These are phyloP conservation scores for Catotricha subobsoleta DNA, from an alignment of 2,888 invertebrate genomes.

Conservation along the genomic window DNA sequence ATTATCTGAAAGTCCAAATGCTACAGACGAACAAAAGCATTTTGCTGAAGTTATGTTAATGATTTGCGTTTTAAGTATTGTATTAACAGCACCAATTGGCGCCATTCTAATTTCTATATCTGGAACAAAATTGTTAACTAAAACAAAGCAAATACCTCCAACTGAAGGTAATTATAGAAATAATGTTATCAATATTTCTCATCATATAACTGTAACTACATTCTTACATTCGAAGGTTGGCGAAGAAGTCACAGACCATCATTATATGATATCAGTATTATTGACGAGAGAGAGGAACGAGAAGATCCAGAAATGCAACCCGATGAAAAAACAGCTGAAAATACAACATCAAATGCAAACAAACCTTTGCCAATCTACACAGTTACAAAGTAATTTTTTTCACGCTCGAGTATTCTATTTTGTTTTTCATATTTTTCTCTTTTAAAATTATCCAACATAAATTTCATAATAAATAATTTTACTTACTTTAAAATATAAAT, in stretches of 20 bases:
- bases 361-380: conserved; percentile 11
- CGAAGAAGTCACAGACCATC: conserved; percentile 64
- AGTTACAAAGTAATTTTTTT: conserved; percentile 13
- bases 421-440: no score
- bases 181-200: neutral
- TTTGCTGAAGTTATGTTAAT: conserved; percentile 58
- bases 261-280: conserved; percentile 71
- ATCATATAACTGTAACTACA: neutral
- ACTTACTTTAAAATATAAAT: no score
- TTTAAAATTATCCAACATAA: no score
- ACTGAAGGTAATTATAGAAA: conserved; percentile 36
- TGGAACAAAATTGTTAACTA: conserved; percentile 59
- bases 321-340: conserved; percentile 22
- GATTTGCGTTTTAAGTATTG: conserved; percentile 61
- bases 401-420: no score
- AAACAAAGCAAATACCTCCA: conserved; percentile 51
- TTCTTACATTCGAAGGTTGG: conserved; percentile 38
- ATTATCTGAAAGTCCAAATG: conserved; percentile 25
- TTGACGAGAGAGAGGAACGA: conserved; percentile 61
- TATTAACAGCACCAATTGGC: conserved; percentile 69
- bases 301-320: conserved; percentile 32
- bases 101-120: conserved; percentile 65
- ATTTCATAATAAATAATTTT: no score
- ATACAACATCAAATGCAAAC: conserved; percentile 24
- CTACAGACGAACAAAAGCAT: conserved; percentile 32